A percentile compares a stretch with the other conserved stretches of the same genome.
Evolutionary conservation across 2,113 vertebrate species (phyloP).

Genomic region (Eidolon helvum): DNA sequence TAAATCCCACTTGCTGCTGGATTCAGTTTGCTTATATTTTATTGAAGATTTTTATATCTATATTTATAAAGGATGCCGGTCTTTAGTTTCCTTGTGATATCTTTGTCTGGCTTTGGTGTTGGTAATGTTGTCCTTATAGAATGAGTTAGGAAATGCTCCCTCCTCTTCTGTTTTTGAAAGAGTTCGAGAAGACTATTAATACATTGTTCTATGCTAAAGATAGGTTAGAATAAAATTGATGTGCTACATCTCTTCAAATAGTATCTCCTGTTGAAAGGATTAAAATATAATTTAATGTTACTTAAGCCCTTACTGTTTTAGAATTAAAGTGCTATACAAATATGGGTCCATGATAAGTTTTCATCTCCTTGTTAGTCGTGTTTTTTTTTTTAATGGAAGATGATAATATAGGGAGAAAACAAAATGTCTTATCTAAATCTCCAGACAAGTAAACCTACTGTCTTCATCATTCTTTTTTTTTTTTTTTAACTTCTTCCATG

Average conservation of each 20-base stretch:
- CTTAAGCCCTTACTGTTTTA: neutral
- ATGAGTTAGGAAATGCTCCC: neutral
- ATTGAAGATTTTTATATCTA: neutral
- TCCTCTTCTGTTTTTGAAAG: neutral
- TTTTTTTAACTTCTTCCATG: neutral
- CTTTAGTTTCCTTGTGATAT: neutral
- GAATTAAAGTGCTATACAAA: neutral
- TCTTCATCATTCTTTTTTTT: neutral
- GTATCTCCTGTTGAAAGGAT: neutral
- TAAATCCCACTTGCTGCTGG: neutral
- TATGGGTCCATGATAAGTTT: neutral
- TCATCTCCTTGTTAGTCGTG: neutral
- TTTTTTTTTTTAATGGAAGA: neutral
- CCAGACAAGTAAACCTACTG: neutral
- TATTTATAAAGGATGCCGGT: neutral
- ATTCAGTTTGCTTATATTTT: neutral
- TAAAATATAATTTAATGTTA: neutral
- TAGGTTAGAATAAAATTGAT: constrained; percentile 7
- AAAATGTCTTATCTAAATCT: neutral
- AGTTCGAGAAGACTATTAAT: neutral
- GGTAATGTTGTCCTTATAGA: neutral
- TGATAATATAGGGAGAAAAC: neutral
- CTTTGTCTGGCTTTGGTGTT: neutral
- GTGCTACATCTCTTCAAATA: neutral
- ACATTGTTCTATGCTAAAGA: neutral